Evolutionary conservation across 2,113 vertebrate genomes (phyloP).

Genomic region (Pithys albifrons): DNA sequence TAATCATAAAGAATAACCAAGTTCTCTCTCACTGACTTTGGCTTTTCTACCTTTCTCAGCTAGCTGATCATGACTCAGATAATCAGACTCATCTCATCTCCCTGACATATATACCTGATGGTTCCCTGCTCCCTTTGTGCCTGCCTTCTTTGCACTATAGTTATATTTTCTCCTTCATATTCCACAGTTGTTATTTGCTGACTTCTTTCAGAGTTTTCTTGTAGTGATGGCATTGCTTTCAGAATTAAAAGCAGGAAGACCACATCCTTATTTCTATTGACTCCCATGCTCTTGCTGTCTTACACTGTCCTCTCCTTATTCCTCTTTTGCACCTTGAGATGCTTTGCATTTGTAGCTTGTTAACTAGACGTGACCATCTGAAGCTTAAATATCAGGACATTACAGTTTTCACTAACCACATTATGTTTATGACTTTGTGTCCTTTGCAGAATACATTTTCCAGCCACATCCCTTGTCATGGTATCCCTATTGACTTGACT

Average conservation of each 20-base stretch:
- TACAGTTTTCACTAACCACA: not conserved
- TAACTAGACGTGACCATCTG: not conserved
- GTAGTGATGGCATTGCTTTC: not conserved
- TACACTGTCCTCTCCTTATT: not conserved
- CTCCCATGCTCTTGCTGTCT: not conserved
- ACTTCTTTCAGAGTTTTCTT: not conserved
- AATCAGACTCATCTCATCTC: not conserved
- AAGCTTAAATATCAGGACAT: not conserved
- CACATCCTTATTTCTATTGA: not conserved
- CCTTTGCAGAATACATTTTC: not conserved
- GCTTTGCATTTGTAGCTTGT: not conserved
- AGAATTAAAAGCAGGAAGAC: not conserved
- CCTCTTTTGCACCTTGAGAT: not conserved
- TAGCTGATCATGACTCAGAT: not conserved
- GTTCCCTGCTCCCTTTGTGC: not conserved
- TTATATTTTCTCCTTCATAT: not conserved
- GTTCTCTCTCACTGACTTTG: not conserved
- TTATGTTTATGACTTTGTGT: not conserved
- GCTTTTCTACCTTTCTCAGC: constrained; percentile 1
- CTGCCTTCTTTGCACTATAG: not conserved
- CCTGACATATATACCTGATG: not conserved
- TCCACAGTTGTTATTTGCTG: not conserved
- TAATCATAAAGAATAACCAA: constrained; percentile 59
- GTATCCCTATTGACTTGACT: not conserved
- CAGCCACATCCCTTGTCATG: not conserved